Evolutionary conservation across 2,113 vertebrate genomes (phyloP), one percentile per base, ranked within the genome.

Genomic region (Platysteira castanea): DNA sequence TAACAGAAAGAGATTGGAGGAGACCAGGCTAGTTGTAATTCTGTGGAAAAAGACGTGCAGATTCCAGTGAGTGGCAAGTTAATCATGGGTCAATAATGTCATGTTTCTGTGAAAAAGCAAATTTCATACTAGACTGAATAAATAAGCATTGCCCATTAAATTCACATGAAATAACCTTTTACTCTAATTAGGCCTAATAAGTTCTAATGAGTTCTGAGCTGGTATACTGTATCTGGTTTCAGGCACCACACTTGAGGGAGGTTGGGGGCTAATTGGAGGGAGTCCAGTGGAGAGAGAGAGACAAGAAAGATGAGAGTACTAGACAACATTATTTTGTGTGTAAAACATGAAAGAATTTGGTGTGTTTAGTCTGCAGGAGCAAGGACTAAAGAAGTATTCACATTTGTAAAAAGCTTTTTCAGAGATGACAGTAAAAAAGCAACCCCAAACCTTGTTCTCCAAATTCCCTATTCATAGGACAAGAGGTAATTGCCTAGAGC

Each of bases 341-440:
- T 83, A 90, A 76, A 94, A 95, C 69, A n/a, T 79, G 68, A 50
- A 93, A 90, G 94, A 81, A 84, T 96, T 86, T 86, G n/a, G 22
- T 95, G 60, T 96, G 95, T 95, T 96, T 97, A 97, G 96, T 95
- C 96, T 96, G 92, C 50, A 89, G 71, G 64, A 95, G 35, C 39
- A 79, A 92, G 0, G 76, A 89, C 83, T 76, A 37, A 90, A 90
- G 56, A 59, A 81, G 17, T 54, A 92, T 63, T 95, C 79, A 41
- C 68, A 67, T 93, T 90, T 88, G 39, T 88, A 84, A 80, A 90
- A 84, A 35, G 46, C 35, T 69, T 57, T 65, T 77, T 18, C 50
- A 19, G 24, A 74, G 33, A 84, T 59, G 71, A 75, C 12, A 27
- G 23, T 46, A 14, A 35, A 70, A 92, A 89, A 77, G 17, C 31